These are phyloP conservation scores for Carposina sasakii DNA, from an alignment of 1,140 invertebrate genomes.

Conservation along the genomic window DNA sequence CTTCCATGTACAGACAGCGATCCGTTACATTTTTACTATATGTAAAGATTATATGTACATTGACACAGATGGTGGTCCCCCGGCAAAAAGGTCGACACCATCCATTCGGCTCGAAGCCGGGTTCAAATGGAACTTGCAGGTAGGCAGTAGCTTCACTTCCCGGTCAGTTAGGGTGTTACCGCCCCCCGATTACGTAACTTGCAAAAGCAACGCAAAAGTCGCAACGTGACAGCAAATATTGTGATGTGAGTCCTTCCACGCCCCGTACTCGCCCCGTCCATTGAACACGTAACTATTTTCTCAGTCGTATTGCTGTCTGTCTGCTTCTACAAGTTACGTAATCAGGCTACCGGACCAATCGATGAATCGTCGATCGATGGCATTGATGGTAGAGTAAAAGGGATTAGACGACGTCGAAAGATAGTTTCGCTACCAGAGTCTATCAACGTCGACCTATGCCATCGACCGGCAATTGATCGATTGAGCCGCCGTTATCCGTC, in stretches of 20 bases:
- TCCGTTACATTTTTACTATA: no score
- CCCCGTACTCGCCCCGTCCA: background rate
- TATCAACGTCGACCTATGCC: no score
- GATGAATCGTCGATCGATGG: no score
- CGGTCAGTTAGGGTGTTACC: background rate
- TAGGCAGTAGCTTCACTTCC: conserved; percentile 5
- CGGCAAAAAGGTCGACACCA: conserved; percentile 32
- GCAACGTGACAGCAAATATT: background rate
- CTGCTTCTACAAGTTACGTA: no score
- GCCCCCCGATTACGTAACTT: background rate
- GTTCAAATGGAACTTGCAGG: conserved; percentile 59
- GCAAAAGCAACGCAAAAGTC: background rate
- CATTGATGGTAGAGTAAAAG: no score
- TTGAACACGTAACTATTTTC: background rate
- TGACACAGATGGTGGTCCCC: conserved; percentile 37
- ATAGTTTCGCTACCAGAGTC: no score
- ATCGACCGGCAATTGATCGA: no score
- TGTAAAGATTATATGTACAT: no score
- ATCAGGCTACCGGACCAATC: no score
- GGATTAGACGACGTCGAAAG: no score
- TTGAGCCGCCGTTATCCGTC: no score
- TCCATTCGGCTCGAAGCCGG: conserved; percentile 40
- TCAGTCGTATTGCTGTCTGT: background rate
- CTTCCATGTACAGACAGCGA: no score
- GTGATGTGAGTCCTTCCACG: background rate